phyloP scores from a whole-genome alignment of 2,113 vertebrate species.

The Oryzias melastigma region DNA sequence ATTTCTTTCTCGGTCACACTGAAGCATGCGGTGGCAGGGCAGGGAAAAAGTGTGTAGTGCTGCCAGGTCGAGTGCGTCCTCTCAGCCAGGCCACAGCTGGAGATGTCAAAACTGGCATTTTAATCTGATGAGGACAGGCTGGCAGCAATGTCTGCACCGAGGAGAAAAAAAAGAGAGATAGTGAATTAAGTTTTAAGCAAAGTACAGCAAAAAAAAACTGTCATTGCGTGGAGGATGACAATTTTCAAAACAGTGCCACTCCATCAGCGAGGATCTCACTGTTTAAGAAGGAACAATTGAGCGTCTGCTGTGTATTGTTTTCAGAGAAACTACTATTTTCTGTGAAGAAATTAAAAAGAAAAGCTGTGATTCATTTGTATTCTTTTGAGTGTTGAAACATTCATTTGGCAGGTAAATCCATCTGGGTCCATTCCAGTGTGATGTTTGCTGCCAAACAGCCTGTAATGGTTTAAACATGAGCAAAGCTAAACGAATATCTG shows the following conservation, averaged over 20 bases:
- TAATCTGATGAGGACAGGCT: conserved; percentile 18
- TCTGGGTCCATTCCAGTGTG: conserved; percentile 18
- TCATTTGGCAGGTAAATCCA: conserved; percentile 24
- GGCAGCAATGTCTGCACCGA: neutral
- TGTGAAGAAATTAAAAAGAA: conserved; percentile 1
- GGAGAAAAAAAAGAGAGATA: conserved; percentile 1
- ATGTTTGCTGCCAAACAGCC: conserved; percentile 34
- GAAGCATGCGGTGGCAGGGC: neutral
- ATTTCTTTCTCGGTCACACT: conserved; percentile 11
- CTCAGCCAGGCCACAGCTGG: conserved; percentile 32
- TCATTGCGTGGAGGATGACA: neutral
- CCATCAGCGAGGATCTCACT: neutral
- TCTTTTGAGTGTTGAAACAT: conserved; percentile 4
- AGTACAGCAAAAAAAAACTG: conserved; percentile 1
- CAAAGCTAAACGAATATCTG: neutral
- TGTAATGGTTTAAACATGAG: conserved; percentile 26
- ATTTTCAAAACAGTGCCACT: neutral
- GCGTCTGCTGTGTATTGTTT: neutral
- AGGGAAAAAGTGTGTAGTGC: conserved; percentile 9
- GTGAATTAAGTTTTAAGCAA: conserved; percentile 1
- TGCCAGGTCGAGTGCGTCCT: conserved; percentile 6
- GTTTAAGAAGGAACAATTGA: conserved; percentile 6
- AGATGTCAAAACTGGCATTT: conserved; percentile 34
- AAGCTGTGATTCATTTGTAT: neutral
- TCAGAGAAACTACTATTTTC: neutral